Percentiles rank a stretch among this genome's conserved stretches.
phyloP scores from a whole-genome alignment of 1,140 invertebrate species.

The Maconellicoccus hirsutus region DNA sequence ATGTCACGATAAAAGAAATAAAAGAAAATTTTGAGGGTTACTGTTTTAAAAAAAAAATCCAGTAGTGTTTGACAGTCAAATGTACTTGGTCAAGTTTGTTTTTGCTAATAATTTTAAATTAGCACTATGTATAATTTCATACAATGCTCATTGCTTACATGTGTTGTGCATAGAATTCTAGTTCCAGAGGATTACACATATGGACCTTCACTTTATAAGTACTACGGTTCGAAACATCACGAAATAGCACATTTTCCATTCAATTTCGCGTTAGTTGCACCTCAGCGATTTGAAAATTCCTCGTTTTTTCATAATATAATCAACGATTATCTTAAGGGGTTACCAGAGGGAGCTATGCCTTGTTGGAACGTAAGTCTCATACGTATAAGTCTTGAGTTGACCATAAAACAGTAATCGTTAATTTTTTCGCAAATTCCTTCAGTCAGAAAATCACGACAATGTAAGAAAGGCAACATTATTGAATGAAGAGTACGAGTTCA shows the following conservation, averaged over 20 bases:
- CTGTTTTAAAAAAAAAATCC: too few species aligned
- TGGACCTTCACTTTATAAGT: background rate
- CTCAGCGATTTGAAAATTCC: background rate
- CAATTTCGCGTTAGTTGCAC: background rate
- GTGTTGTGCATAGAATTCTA: background rate
- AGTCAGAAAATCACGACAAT: conserved; percentile 53
- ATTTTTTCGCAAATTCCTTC: background rate
- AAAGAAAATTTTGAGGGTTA: too few species aligned
- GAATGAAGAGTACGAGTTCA: conserved; percentile 45
- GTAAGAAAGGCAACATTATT: conserved; percentile 44
- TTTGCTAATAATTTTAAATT: too few species aligned
- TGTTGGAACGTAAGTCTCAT: background rate
- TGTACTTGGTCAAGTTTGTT: too few species aligned
- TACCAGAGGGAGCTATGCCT: background rate
- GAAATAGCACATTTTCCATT: background rate
- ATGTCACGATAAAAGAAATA: too few species aligned
- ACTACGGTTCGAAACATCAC: background rate
- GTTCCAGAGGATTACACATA: background rate
- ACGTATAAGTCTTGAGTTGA: too few species aligned
- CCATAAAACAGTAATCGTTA: too few species aligned
- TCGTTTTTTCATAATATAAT: background rate
- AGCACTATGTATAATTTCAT: too few species aligned
- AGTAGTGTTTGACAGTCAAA: too few species aligned
- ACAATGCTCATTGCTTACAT: conserved; percentile 41
- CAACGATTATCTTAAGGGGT: background rate